Percentiles rank a stretch among this genome's conserved stretches.
phyloP scores from a whole-genome alignment of 2,797 vertebrate genomes.

The Cossypha niveicapilla region DNA sequence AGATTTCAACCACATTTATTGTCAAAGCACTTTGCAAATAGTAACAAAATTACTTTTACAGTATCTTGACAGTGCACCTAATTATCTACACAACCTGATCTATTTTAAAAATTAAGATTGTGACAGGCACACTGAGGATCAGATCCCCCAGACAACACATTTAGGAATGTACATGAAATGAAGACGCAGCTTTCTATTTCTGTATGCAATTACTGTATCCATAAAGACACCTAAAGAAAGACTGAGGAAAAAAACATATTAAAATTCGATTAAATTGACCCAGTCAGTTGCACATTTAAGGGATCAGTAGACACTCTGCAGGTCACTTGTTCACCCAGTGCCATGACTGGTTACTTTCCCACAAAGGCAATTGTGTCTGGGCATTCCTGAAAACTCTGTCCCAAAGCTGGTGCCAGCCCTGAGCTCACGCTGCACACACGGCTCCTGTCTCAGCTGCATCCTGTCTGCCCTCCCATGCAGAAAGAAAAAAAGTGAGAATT shows the following conservation, averaged over 20 bases:
- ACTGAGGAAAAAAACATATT: neutral
- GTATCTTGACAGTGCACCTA: neutral
- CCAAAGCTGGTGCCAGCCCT: constrained; percentile 5
- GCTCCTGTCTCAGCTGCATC: neutral
- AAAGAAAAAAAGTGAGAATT: neutral
- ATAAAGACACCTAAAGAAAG: neutral
- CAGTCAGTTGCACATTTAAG: neutral
- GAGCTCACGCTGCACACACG: neutral
- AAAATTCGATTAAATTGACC: neutral
- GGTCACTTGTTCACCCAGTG: neutral
- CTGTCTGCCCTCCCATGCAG: neutral
- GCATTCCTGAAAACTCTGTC: neutral
- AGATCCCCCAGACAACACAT: neutral
- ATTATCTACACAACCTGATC: neutral
- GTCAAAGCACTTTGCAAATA: neutral
- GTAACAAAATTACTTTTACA: neutral
- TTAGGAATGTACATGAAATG: neutral
- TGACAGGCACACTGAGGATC: neutral
- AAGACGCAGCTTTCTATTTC: neutral
- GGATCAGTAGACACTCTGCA: neutral
- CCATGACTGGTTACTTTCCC: neutral
- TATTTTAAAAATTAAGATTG: neutral
- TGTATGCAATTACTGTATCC: neutral
- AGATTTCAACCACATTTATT: neutral
- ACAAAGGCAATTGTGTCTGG: neutral